Conservation (phyloP, 2,797 vertebrate species). For the Microtus agrestis region DNA sequence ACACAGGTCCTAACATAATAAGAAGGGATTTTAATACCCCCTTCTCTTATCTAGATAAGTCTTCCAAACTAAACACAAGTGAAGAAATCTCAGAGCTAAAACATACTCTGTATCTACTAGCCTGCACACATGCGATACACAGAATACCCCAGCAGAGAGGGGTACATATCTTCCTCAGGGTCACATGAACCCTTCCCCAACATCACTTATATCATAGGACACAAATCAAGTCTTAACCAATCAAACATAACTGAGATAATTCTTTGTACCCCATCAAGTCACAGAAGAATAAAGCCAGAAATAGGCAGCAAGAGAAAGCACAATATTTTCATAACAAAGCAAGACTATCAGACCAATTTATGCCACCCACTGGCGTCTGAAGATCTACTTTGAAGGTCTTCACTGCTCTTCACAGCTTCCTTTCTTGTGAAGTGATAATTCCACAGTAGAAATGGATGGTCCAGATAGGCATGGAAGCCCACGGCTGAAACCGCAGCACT, state of each 20-base stretch:
- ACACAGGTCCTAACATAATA: neutral
- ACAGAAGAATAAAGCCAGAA: neutral
- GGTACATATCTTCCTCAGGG: neutral
- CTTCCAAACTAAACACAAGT: neutral
- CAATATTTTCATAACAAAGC: constrained; percentile 24
- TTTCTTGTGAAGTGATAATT: constrained; percentile 19
- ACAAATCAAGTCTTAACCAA: neutral
- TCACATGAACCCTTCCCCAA: neutral
- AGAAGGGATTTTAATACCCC: neutral
- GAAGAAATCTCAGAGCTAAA: neutral
- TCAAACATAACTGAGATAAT: neutral
- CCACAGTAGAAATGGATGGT: neutral
- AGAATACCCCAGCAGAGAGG: neutral
- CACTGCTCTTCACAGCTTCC: neutral
- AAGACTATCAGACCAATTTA: neutral
- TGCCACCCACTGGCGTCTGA: neutral
- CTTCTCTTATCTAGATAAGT: neutral
- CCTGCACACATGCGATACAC: neutral
- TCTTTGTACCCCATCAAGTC: neutral
- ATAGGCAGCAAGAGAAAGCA: neutral
- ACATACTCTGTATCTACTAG: neutral
- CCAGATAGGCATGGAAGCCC: neutral
- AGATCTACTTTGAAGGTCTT: constrained; percentile 14
- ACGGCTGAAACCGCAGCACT: neutral
- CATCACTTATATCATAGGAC: neutral